Evolutionary conservation across 2,888 invertebrate genomes (phyloP), one percentile per base, ranked within the genome.

Genomic region (Apamea epomidion): DNA sequence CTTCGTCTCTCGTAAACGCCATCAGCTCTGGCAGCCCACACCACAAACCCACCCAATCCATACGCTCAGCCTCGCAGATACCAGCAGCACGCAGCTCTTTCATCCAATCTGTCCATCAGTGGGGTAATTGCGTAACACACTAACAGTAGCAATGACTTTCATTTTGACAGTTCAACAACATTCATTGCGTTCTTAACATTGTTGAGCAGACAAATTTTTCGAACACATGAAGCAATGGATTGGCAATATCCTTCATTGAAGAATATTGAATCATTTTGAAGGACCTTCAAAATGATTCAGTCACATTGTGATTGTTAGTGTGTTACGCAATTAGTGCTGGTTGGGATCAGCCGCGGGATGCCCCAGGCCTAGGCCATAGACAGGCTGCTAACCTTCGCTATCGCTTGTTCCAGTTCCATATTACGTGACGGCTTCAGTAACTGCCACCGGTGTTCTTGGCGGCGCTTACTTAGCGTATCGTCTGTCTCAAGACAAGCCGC

Each of bases 401-500:
- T 45, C 37, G 4, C 60, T 83, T 78, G 16, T 92, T 92, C 58
- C 84, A 95, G 94, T 89, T 76, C 89, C 91, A 3, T 91, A 90
- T 78, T 93, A 91, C 78, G 83, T 92, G n/a, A 91, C 93, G 2
- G 93, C 93, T 3, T 94, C 93, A 2, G 87, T 93, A 5, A 91
- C 93, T 0, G 91, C 95, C 0, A 94, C 91, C 0, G 95, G 95
- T 12, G 93, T 93, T 1, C 60, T 95, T 2, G 95, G 95, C n/a
- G 92, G 93, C 12, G 95, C 93, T 1, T 96, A 95, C 79, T 93
- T 87, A 74, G 94, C 93, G 4, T 96, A 95, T 82, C 90, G 92
- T 29, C 68, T 91, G 16, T 95, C 94, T 82, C 92, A 93, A 80
- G 88, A 93, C 21, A 80, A 85, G 37, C 86, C 91, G 84, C 82